Conservation (phyloP, 2,888 invertebrate species). For the Exephanes ischioxanthus region DNA sequence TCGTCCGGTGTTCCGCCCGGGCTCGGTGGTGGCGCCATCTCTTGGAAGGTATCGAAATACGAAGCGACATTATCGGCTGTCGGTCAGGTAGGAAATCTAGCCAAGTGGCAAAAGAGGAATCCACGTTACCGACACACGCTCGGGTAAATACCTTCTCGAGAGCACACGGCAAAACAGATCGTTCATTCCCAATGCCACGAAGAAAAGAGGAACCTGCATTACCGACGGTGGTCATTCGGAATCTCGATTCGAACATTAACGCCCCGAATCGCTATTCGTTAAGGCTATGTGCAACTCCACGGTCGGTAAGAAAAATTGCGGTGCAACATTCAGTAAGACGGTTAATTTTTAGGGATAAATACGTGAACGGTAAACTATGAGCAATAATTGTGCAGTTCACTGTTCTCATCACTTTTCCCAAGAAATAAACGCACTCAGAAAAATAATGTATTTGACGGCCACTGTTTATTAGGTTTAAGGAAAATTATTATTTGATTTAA, state of each 20-base stretch:
- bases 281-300: too few species aligned
- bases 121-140: not conserved
- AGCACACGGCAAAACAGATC: not conserved
- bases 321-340: too few species aligned
- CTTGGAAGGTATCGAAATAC: not conserved
- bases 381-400: too few species aligned
- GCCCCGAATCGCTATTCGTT: not conserved
- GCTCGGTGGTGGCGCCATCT: constrained; percentile 28
- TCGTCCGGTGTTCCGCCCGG: not conserved
- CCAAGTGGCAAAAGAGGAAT: not conserved
- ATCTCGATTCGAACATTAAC: not conserved
- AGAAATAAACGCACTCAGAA: too few species aligned
- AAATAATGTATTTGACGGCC: too few species aligned
- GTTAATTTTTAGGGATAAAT: too few species aligned
- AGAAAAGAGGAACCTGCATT: not conserved
- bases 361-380: too few species aligned
- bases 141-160: not conserved
- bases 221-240: constrained; percentile 2
- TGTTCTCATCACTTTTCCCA: too few species aligned
- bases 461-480: too few species aligned
- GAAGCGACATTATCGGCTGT: not conserved
- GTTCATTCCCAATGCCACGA: not conserved
- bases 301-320: too few species aligned
- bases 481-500: too few species aligned
- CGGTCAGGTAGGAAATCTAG: not conserved